Percentiles rank a stretch among this genome's conserved stretches.
These are phyloP conservation scores for Noctua janthina DNA, from an alignment of 2,888 invertebrate genomes.

Conservation along the genomic window DNA sequence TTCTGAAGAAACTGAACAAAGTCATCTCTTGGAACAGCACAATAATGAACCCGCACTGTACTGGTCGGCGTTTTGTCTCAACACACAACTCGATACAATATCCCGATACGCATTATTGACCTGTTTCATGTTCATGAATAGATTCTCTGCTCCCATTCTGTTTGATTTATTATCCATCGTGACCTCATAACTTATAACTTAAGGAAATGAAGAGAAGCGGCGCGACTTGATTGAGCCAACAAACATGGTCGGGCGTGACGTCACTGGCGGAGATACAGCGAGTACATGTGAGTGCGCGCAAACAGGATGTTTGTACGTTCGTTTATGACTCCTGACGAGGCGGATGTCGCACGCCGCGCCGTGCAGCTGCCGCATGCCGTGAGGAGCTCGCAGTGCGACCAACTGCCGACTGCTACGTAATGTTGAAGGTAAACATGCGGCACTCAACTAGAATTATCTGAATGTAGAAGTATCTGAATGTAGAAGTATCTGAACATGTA, in stretches of 20 bases:
- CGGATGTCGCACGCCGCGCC: background rate
- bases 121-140: conserved; percentile 27
- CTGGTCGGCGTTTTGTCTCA: background rate
- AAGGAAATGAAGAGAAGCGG: conserved; percentile 31
- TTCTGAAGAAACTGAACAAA: conserved; percentile 5
- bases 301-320: conserved; percentile 57
- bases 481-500: too few relatives aligned
- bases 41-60: background rate
- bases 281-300: conserved; percentile 17
- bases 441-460: background rate
- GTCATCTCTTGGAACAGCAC: background rate
- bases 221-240: conserved; percentile 28
- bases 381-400: background rate
- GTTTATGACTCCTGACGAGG: conserved; percentile 5
- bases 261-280: conserved; percentile 2
- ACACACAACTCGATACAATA: background rate
- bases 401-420: background rate
- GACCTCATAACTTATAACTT: conserved; percentile 24
- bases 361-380: background rate
- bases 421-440: background rate
- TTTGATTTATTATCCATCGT: conserved; percentile 35
- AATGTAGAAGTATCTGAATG: background rate
- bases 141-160: conserved; percentile 7
- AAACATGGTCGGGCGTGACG: conserved; percentile 29
- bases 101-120: conserved; percentile 11